Conservation (phyloP, 2,113 vertebrate genomes). For the Tenebrosternarchus preto region DNA sequence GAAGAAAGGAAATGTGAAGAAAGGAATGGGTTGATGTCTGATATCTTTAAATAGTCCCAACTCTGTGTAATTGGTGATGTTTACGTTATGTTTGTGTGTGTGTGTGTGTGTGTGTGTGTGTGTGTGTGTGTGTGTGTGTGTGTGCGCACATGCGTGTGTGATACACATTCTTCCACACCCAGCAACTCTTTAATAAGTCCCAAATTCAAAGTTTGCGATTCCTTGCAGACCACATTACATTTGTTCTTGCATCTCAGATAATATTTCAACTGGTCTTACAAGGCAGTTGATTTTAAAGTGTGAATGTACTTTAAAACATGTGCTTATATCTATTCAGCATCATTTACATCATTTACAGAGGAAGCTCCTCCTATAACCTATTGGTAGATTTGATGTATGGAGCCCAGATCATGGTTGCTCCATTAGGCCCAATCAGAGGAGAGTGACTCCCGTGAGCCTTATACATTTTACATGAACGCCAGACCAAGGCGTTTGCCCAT, state of each 20-base stretch:
- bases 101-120: too few species aligned
- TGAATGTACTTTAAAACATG: conserved; percentile 11
- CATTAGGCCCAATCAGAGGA: conserved; percentile 41
- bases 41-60: background rate
- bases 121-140: too few species aligned
- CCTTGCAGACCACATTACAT: background rate
- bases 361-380: conserved; percentile 6
- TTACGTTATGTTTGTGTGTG: background rate
- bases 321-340: background rate
- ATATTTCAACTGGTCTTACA: background rate
- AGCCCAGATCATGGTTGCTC: conserved; percentile 30
- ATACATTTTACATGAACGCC: conserved; percentile 52
- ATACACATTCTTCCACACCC: too few species aligned
- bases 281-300: background rate
- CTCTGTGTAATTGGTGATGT: background rate
- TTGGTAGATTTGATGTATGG: conserved; percentile 31
- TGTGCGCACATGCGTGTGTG: too few species aligned
- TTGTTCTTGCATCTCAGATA: background rate
- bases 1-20: background rate
- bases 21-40: background rate
- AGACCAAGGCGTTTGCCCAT: conserved; percentile 39
- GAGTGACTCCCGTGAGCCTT: conserved; percentile 27
- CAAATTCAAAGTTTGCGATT: background rate
- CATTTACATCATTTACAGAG: conserved; percentile 11
- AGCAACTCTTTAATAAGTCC: background rate